A percentile compares a stretch with the other conserved stretches of the same genome.
phyloP scores from a whole-genome alignment of 2,888 invertebrate genomes.

The Catocala nupta region DNA sequence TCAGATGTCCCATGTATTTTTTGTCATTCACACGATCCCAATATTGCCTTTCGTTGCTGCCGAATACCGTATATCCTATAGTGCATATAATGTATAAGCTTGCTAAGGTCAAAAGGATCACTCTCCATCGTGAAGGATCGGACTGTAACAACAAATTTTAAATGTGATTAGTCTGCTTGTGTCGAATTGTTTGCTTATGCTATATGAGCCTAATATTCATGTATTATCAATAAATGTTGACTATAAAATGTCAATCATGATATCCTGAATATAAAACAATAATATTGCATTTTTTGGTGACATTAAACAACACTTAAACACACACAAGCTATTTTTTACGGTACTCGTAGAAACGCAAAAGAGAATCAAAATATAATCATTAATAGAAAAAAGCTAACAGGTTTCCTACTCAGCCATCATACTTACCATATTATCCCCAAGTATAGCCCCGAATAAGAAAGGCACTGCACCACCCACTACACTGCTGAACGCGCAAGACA shows the following conservation, averaged over 20 bases:
- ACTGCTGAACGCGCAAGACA: conserved; percentile 67
- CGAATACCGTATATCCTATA: conserved; percentile 89
- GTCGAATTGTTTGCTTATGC: too few relatives aligned
- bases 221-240: too few relatives aligned
- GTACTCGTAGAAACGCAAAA: too few relatives aligned
- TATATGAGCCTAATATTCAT: too few relatives aligned
- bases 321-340: too few relatives aligned
- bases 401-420: too few relatives aligned
- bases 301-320: too few relatives aligned
- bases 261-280: too few relatives aligned
- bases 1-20: conserved; percentile 56
- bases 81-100: conserved; percentile 89
- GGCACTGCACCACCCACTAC: conserved; percentile 65
- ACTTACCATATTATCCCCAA: conserved; percentile 64
- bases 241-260: too few relatives aligned
- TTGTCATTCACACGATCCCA: conserved; percentile 88
- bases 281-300: too few relatives aligned
- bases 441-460: conserved; percentile 61
- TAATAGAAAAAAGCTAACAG: neutral
- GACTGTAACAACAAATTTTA: conserved; percentile 72
- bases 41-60: conserved; percentile 89
- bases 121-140: conserved; percentile 88
- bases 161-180: too few relatives aligned
- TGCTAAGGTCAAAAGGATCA: conserved; percentile 90
- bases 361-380: too few relatives aligned